phyloP scores from a whole-genome alignment of 2,113 vertebrate genomes.

The Caloenas nicobarica region DNA sequence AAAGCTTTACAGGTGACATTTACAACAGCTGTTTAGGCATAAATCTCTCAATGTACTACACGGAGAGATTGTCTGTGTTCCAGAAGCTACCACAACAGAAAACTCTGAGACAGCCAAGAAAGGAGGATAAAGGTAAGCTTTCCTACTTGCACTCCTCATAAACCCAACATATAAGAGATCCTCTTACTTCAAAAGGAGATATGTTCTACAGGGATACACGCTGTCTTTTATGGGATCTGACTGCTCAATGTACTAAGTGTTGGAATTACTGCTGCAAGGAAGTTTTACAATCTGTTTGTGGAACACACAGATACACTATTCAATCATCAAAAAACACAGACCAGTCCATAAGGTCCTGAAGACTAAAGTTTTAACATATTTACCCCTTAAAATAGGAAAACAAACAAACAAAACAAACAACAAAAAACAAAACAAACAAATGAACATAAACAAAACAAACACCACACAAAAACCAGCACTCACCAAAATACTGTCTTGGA shows the following conservation, averaged over 20 bases:
- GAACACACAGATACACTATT: not conserved
- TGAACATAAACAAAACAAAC: no score
- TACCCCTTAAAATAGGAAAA: not conserved
- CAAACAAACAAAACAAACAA: no score
- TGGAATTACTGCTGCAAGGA: conserved; percentile 5
- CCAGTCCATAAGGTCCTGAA: not conserved
- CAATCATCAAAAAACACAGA: not conserved
- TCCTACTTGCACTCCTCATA: not conserved
- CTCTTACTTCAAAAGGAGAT: not conserved
- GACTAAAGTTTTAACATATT: not conserved
- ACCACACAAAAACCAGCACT: no score
- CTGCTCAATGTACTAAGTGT: not conserved
- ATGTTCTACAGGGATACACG: not conserved
- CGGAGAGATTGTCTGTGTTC: not conserved
- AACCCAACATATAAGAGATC: not conserved
- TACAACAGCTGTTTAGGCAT: not conserved
- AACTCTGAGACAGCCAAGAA: not conserved
- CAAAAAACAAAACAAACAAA: no score
- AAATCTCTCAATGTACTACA: not conserved
- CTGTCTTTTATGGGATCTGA: not conserved
- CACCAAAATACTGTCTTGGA: not conserved
- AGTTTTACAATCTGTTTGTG: not conserved
- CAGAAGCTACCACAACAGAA: not conserved
- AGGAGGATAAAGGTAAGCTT: not conserved
- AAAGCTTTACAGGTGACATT: not conserved